Conservation (phyloP, 2,797 vertebrate species). For the Sebastes vulpes region DNA sequence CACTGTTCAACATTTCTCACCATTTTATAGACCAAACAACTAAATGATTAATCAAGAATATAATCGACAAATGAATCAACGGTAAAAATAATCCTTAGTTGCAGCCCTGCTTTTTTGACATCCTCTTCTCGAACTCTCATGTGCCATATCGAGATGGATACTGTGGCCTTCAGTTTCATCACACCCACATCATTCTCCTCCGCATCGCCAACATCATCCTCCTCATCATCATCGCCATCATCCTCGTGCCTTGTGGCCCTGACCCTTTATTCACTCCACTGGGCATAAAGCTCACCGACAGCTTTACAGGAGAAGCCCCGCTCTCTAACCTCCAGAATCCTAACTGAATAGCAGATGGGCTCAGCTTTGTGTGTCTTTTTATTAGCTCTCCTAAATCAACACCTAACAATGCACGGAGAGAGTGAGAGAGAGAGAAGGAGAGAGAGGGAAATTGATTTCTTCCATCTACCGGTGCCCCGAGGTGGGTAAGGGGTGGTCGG, state of each 20-base stretch:
- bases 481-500: constrained; percentile 71
- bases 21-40: no score
- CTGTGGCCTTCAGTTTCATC: constrained; percentile 54
- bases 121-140: constrained; percentile 1
- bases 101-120: neutral
- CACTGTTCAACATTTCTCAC: no score
- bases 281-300: constrained; percentile 78
- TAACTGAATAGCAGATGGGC: constrained; percentile 81
- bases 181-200: constrained; percentile 40
- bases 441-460: constrained; percentile 80
- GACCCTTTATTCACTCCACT: constrained; percentile 74
- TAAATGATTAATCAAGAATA: no score
- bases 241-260: constrained; percentile 62
- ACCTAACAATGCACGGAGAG: constrained; percentile 78
- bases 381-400: constrained; percentile 86
- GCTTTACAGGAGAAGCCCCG: constrained; percentile 75
- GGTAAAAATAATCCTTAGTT: no score
- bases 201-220: constrained; percentile 38
- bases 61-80: no score
- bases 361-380: constrained; percentile 82
- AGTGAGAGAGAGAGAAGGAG: constrained; percentile 15
- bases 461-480: constrained; percentile 72
- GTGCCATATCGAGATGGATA: constrained; percentile 29
- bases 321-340: constrained; percentile 82
- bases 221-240: constrained; percentile 64